A percentile compares a stretch with the other conserved stretches of the same genome.
Conservation (phyloP, 2,113 vertebrate species). For the Panthera tigris region DNA sequence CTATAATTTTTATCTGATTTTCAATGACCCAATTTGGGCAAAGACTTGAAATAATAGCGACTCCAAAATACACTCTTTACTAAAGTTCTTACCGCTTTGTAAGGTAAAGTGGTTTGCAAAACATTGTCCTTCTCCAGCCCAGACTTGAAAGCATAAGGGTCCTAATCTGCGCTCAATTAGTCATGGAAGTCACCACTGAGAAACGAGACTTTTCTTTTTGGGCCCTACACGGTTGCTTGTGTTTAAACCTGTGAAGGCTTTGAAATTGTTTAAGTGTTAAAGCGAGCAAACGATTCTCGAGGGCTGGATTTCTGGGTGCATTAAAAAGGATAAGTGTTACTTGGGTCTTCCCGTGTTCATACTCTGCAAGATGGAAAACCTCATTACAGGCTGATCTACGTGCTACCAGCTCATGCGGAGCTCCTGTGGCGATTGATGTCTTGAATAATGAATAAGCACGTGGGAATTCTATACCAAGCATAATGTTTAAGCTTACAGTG, state of each 20-base stretch:
- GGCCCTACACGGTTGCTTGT: neutral
- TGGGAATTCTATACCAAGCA: neutral
- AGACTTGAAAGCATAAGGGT: neutral
- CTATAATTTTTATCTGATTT: neutral
- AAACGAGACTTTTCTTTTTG: neutral
- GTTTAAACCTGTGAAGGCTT: neutral
- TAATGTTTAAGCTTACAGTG: neutral
- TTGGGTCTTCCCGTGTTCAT: neutral
- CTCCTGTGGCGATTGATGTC: neutral
- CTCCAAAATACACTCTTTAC: neutral
- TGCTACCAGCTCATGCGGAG: neutral
- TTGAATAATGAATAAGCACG: neutral
- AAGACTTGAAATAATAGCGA: neutral
- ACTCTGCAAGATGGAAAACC: neutral
- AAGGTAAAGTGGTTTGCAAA: neutral
- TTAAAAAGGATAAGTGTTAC: conserved; percentile 22
- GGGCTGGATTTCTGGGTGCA: neutral
- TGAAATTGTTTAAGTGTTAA: conserved; percentile 23
- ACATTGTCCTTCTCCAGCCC: neutral
- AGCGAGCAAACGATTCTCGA: neutral
- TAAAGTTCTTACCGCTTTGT: neutral
- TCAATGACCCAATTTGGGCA: neutral
- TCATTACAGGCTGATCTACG: neutral
- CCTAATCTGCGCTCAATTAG: neutral
- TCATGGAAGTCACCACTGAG: neutral